Conservation (phyloP, 1,140 invertebrate genomes). For the Macrocentrus cingulum region DNA sequence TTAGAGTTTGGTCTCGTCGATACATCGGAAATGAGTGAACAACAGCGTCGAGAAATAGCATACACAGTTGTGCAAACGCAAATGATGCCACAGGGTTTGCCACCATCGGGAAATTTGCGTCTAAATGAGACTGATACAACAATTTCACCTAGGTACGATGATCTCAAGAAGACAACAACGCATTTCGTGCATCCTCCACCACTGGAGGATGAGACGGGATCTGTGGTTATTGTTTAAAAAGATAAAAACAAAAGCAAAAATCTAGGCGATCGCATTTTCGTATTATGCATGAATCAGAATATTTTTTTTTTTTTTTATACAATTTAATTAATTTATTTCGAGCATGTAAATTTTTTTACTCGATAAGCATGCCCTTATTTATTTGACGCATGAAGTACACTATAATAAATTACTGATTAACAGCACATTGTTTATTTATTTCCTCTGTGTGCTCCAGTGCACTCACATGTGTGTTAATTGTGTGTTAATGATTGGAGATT, state of each 20-base stretch:
- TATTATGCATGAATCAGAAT: constrained; percentile 39
- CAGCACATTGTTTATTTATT: constrained; percentile 54
- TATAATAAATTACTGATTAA: constrained; percentile 58
- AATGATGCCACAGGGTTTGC: constrained; percentile 43
- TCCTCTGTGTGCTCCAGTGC: constrained; percentile 32
- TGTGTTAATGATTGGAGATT: constrained; percentile 8
- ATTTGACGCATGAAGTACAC: constrained; percentile 49
- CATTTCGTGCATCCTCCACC: constrained; percentile 53
- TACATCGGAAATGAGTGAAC: constrained; percentile 83
- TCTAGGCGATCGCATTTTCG: constrained; percentile 10
- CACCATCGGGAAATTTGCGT: constrained; percentile 49
- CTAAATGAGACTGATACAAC: constrained; percentile 46
- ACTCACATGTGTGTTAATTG: constrained; percentile 39
- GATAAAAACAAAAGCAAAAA: no score
- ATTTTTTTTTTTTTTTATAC: constrained; percentile 31
- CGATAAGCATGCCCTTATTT: constrained; percentile 53
- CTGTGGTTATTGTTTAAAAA: constrained; percentile 58
- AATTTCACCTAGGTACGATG: constrained; percentile 57
- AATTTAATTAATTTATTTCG: constrained; percentile 43
- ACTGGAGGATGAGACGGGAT: constrained; percentile 58
- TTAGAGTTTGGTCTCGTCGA: constrained; percentile 89
- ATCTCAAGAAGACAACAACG: constrained; percentile 57
- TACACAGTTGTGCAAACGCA: constrained; percentile 82
- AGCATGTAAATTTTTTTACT: constrained; percentile 48
- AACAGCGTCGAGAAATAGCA: constrained; percentile 86